Base-by-base conservation (phyloP, 2,888 invertebrate species). In the Phlogophora meticulosa region DNA sequence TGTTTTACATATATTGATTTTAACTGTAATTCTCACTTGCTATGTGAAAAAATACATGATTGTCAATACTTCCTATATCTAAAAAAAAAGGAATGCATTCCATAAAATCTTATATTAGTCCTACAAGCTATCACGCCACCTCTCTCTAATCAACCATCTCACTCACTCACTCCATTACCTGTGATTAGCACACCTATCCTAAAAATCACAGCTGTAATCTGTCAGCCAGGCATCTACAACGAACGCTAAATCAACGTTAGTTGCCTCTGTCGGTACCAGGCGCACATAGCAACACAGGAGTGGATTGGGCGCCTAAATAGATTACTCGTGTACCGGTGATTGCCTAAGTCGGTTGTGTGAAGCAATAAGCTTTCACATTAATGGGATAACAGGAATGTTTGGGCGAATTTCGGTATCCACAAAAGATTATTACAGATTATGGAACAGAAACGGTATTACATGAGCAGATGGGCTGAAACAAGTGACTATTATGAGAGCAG, bases 231-330 rank as follows among this genome's bases (percentile, higher is more conserved):
- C 32, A 53, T 52, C 28, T 43, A 52, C 36, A 4, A 32, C 38
- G n/a, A n/a, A n/a, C 40, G n/a, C 34, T 24, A 57, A 65, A 49
- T 75, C 24, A 43, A 13, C 28, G 9, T 15, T 42, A 62, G 34
- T 52, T 57, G 48, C 17, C n/a, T 52, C 10, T 36, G 11, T 17
- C 28, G 38, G 56, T 72, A 75, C 66, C 38, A 66, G 72, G 74
- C 34, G 38, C 52, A 34, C 66, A 75, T 67, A 72, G 9, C 32
- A 43, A 24, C 24, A 53, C 22, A 49, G 40, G 20, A 72, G 73
- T 60, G 17, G 45, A 75, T 77, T 75, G 73, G 57, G 40, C 24
- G 57, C 73, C 60, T 75, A 60, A 75, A 78, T 57, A 78, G 75
- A 72, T 66, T 72, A 72, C 60, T 66, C 52, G 59, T 43, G 57